Evolutionary conservation across 2,797 vertebrate species (phyloP).

Genomic region (Sphenodon punctatus): DNA sequence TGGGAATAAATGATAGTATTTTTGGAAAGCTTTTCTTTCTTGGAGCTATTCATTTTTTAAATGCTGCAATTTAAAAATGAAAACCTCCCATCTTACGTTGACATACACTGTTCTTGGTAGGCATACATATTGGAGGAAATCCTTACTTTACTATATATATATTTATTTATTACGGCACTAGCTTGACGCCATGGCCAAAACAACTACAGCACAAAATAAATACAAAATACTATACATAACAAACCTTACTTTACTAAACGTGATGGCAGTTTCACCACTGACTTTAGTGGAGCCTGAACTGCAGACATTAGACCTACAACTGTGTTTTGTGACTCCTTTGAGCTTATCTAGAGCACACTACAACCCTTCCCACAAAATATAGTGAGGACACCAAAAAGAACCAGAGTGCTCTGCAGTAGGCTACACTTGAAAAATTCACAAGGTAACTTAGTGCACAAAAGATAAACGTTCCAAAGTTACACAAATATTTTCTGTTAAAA

Average conservation of each 20-base stretch:
- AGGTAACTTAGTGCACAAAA: background rate
- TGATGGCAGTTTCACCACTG: too few relatives aligned
- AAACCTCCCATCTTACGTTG: background rate
- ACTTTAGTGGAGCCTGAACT: background rate
- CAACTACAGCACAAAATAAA: too few relatives aligned
- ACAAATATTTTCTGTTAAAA: background rate
- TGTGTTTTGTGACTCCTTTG: background rate
- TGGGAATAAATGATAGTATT: background rate
- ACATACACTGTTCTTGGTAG: background rate
- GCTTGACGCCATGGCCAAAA: too few relatives aligned
- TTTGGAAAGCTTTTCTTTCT: background rate
- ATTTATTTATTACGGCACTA: too few relatives aligned
- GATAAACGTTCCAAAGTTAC: background rate
- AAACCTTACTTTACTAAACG: too few relatives aligned
- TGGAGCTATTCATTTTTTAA: too few relatives aligned
- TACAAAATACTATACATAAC: too few relatives aligned
- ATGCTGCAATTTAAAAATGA: background rate
- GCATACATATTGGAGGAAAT: background rate
- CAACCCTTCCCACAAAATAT: background rate
- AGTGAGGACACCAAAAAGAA: background rate
- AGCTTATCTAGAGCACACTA: background rate
- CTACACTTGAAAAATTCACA: background rate
- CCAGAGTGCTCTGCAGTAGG: background rate
- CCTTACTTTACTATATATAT: background rate
- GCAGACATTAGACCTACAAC: background rate